Evolutionary conservation across 2,888 invertebrate genomes (phyloP), one percentile per base, ranked within the genome.

Genomic region (Automeris io): DNA sequence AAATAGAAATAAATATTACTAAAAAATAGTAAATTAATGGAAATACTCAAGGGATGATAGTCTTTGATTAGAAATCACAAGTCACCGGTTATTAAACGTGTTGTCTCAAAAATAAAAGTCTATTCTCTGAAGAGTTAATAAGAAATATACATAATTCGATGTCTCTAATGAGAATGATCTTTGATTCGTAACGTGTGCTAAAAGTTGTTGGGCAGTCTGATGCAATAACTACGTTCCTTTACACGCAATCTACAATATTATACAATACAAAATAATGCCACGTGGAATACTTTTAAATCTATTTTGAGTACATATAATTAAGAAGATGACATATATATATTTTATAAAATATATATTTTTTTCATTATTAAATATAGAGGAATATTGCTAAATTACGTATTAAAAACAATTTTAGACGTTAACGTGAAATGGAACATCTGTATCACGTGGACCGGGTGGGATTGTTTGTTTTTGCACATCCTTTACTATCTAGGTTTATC

Each of bases 221-320:
- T 43, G 59, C 59, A 59, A 59, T 47, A 43, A 16, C 25, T 35
- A 45, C 58, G 53, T 57, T 58, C 45, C 58, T 33, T 47, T 55
- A 12, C 24, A 46, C 46, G 35, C 33, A 22, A 25, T 22, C 12
- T 12, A 11, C 12, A 13, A 16, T n/a, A 18, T 13, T 7, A 26
- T 7, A 26, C 5, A 29, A n/a, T 8, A 29, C n/a, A 29, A 16
- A 13, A 29, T 2, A 13, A 25, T 25, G n/a, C n/a, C n/a, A n/a
- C n/a, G n/a, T n/a, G n/a, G n/a, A n/a, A n/a, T n/a, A n/a, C n/a
- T n/a, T n/a, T n/a, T n/a, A n/a, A n/a, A n/a, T n/a, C n/a, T n/a
- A n/a, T n/a, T n/a, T n/a, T n/a, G n/a, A n/a, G n/a, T n/a, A n/a
- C n/a, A n/a, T n/a, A n/a, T n/a, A n/a, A n/a, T n/a, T n/a, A n/a